Evolutionary conservation across 2,888 invertebrate species (phyloP).

Genomic region (Nephrotoma flavescens): DNA sequence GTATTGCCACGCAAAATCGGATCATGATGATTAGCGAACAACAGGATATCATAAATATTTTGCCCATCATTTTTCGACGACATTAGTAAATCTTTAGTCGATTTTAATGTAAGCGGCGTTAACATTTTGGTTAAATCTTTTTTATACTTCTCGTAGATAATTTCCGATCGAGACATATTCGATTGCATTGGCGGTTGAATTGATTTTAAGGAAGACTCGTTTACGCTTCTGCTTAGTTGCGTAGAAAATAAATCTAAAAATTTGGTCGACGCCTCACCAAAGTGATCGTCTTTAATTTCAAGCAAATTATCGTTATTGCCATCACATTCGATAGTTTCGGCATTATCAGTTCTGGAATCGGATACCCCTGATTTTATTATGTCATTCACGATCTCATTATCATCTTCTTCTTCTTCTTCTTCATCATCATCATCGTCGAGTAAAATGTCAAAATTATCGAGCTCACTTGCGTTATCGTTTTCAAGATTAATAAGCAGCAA

Average conservation of each 20-base stretch:
- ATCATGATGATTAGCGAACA: constrained; percentile 28
- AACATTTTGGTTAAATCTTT: background rate
- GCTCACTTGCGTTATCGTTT: constrained; percentile 23
- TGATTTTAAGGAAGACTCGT: constrained; percentile 18
- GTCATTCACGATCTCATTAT: constrained; percentile 8
- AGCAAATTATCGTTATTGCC: constrained; percentile 18
- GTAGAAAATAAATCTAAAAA: constrained; percentile 10
- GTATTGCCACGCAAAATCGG: constrained; percentile 30
- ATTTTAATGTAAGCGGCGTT: background rate
- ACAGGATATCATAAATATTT: constrained; percentile 23
- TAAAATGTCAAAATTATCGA: background rate
- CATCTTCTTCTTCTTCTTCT: background rate
- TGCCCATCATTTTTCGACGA: constrained; percentile 14
- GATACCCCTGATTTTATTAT: constrained; percentile 8
- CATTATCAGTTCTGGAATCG: too few species aligned
- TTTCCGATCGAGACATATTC: background rate
- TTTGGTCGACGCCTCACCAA: constrained; percentile 33
- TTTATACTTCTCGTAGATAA: background rate
- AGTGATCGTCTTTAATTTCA: constrained; percentile 49
- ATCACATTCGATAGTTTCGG: background rate
- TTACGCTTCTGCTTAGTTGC: constrained; percentile 24
- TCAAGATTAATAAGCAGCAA: constrained; percentile 51
- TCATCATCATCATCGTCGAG: constrained; percentile 7
- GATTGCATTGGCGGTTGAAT: background rate
- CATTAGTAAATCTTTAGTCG: background rate